Evolutionary conservation across 2,888 invertebrate genomes (phyloP).

Genomic region (Byasa hedistus): DNA sequence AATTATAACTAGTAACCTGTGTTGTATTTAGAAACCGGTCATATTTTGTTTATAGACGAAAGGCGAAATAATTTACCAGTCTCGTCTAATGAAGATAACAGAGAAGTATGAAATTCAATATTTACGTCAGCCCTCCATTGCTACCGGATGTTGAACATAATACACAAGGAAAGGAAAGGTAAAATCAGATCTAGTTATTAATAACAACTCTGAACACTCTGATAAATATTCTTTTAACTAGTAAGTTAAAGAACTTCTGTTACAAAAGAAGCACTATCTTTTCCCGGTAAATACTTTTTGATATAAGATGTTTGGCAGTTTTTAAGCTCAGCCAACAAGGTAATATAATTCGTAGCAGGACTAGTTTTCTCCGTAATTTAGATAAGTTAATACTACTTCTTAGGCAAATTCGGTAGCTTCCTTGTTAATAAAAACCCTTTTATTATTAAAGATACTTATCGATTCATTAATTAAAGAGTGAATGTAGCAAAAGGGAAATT

Average conservation of each 20-base stretch:
- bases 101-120: conserved; percentile 37
- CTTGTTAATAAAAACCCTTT: neutral
- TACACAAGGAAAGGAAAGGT: neutral
- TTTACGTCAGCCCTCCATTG: conserved; percentile 23
- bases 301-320: too few relatives aligned
- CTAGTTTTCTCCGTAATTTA: too few relatives aligned
- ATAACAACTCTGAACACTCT: neutral
- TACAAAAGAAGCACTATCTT: neutral
- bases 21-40: neutral
- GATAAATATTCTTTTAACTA: neutral
- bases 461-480: too few relatives aligned
- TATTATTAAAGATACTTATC: neutral
- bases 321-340: too few relatives aligned
- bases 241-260: neutral
- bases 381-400: neutral
- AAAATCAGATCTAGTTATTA: neutral
- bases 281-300: neutral
- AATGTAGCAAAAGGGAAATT: too few relatives aligned
- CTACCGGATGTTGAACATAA: neutral
- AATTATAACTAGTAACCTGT: neutral
- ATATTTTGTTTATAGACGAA: neutral
- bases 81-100: neutral
- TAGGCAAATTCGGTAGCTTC: neutral
- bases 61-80: neutral
- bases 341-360: too few relatives aligned